Percentiles rank a stretch among this genome's conserved stretches.
Conservation (phyloP, 2,888 invertebrate species). For the Catocala fraxini region DNA sequence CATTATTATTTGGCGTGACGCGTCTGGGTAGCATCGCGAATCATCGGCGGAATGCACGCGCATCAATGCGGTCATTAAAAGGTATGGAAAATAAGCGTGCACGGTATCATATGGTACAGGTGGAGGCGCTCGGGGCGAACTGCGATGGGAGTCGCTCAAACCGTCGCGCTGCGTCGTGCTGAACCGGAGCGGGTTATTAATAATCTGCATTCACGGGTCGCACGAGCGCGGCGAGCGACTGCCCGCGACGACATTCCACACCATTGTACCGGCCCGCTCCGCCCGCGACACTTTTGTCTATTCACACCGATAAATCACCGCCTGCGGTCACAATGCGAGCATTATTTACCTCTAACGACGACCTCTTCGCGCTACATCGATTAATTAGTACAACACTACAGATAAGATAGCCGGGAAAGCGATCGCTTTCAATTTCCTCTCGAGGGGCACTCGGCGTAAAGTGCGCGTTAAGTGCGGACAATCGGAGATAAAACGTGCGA, state of each 20-base stretch:
- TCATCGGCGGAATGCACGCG: constrained; percentile 48
- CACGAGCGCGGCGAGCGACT: constrained; percentile 78
- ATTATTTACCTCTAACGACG: constrained; percentile 84
- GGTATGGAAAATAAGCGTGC: constrained; percentile 71
- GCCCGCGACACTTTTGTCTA: constrained; percentile 86
- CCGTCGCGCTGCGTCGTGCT: constrained; percentile 61
- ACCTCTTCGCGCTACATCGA: constrained; percentile 80
- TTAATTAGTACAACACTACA: constrained; percentile 86
- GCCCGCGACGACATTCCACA: constrained; percentile 84
- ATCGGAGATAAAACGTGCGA: constrained; percentile 88
- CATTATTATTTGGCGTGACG: constrained; percentile 45
- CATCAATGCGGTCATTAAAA: constrained; percentile 70
- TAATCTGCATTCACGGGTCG: constrained; percentile 85
- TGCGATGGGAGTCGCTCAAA: constrained; percentile 69
- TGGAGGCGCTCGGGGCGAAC: constrained; percentile 77
- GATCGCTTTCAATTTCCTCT: constrained; percentile 88
- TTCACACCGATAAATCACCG: constrained; percentile 85
- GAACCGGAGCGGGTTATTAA: constrained; percentile 83
- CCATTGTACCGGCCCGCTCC: constrained; percentile 82
- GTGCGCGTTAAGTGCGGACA: constrained; percentile 87
- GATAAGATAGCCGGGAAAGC: constrained; percentile 86
- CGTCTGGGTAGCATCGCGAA: constrained; percentile 30
- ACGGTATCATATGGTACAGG: constrained; percentile 74
- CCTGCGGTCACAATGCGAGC: constrained; percentile 75
- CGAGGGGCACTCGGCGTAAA: constrained; percentile 86